These are phyloP conservation scores for Brachyhypopomus gauderio DNA, from an alignment of 2,113 vertebrate species.

Conservation along the genomic window DNA sequence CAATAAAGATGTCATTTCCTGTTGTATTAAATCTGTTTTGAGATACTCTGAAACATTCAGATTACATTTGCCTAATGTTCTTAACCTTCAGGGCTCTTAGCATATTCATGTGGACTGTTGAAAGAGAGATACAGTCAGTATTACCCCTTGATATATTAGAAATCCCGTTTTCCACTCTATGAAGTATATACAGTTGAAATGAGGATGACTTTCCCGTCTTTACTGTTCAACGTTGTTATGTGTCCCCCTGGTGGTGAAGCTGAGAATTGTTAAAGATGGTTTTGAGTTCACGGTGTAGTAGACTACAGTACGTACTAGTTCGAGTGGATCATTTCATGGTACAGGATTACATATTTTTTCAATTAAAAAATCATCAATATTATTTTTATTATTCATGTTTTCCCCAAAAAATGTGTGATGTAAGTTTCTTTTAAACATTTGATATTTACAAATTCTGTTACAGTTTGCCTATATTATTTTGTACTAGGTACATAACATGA, in stretches of 20 bases:
- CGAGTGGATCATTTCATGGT: slow-evolving; percentile 17
- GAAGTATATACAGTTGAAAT: slow-evolving; percentile 5
- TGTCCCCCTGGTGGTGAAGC: slow-evolving; percentile 60
- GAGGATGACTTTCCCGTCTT: background rate
- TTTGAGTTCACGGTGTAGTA: background rate
- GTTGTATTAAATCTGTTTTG: slow-evolving; percentile 27
- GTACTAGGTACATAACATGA: slow-evolving; percentile 65
- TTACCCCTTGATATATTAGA: slow-evolving; percentile 52
- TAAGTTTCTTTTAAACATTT: slow-evolving; percentile 46
- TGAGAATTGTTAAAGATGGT: slow-evolving; percentile 3
- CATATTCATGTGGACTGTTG: slow-evolving; percentile 22
- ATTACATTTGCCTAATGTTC: slow-evolving; percentile 1
- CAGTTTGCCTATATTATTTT: slow-evolving; percentile 66
- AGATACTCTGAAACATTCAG: slow-evolving; percentile 7
- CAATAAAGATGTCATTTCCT: slow-evolving; percentile 26
- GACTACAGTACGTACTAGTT: too few relatives aligned
- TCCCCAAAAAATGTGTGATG: slow-evolving; percentile 58
- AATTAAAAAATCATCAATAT: slow-evolving; percentile 47
- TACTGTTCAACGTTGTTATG: slow-evolving; percentile 24
- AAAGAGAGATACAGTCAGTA: slow-evolving; percentile 35
- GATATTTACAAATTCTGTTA: slow-evolving; percentile 58
- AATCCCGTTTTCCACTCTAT: slow-evolving; percentile 50
- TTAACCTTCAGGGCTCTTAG: slow-evolving; percentile 7
- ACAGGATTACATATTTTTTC: background rate
- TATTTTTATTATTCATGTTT: slow-evolving; percentile 48